Base-by-base conservation (phyloP, 2,888 invertebrate genomes). In the Drosophila bunnanda region DNA sequence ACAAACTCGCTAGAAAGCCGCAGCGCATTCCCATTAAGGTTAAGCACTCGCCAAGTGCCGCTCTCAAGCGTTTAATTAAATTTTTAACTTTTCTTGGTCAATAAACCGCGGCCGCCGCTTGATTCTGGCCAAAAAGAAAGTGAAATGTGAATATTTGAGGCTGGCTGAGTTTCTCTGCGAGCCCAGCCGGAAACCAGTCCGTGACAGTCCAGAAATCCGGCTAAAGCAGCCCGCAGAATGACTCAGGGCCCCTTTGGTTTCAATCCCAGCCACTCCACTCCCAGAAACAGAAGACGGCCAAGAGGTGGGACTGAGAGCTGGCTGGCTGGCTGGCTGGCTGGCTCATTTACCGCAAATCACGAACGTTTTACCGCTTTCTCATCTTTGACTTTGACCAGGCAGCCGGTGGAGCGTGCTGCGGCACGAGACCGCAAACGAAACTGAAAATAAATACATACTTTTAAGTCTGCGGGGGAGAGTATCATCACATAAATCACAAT, bases 121-220 rank as follows among this genome's bases (percentile, higher is more conserved):
- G 75, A 79, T 84, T 89, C 85, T 85, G 79, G 78, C 70, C 82
- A 75, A 84, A 85, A 87, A 89, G 85, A 85, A 85, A 85, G 85
- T 85, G 85, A 85, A 85, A 88, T 69, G 75, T 58, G 38, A 43
- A 57, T 46, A 64, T 60, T 56, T 44, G 56, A 34, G 59, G 56
- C 46, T 32, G 52, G n/a, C 57, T 32, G 58, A 76, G 84, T 88
- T 84, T 89, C 89, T 84, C 88, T 82, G 59, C 43, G 61, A 56
- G 56, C 50, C 15, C 67, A 43, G 66, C 52, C 77, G 46, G 66
- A 89, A 87, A 89, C 89, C 88, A 75, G 89, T 80, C 82, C 68
- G 68, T 74, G 81, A 67, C 73, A 67, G 64, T 66, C 61, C 74
- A 65, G 53, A 69, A 62, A 53, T 41, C 43, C 38, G 36, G 67